Evolutionary conservation across 2,888 invertebrate genomes (phyloP).

Genomic region (Podotricha telesiphe): DNA sequence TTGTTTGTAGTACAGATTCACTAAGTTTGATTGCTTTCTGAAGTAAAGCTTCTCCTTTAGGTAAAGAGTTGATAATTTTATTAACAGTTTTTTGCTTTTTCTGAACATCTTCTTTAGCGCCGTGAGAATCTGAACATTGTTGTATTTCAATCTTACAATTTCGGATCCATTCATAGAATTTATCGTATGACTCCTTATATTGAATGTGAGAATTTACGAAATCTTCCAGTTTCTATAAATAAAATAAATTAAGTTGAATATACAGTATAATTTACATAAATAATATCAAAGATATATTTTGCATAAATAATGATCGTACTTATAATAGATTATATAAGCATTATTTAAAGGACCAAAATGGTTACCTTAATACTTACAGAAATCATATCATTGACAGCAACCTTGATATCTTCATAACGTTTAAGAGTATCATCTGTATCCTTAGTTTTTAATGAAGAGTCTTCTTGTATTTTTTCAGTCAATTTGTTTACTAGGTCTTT

Average conservation of each 20-base stretch:
- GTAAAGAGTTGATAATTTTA: conserved; percentile 86
- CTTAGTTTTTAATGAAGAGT: conserved; percentile 85
- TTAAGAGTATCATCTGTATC: conserved; percentile 88
- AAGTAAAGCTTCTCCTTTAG: conserved; percentile 88
- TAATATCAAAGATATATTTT: no score
- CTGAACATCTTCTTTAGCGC: conserved; percentile 90
- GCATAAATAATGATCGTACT: no score
- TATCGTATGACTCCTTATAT: conserved; percentile 92
- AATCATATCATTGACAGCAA: conserved; percentile 86
- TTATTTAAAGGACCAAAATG: no score
- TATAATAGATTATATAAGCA: no score
- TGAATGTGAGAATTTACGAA: conserved; percentile 94
- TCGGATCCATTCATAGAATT: conserved; percentile 93
- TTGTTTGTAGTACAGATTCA: conserved; percentile 88
- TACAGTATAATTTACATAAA: no score
- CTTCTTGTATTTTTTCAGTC: conserved; percentile 88
- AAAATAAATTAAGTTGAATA: neutral
- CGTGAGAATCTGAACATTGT: conserved; percentile 93
- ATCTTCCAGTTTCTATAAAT: conserved; percentile 87
- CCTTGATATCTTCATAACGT: conserved; percentile 88
- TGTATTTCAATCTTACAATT: conserved; percentile 92
- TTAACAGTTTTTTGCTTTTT: conserved; percentile 90
- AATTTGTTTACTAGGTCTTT: conserved; percentile 90
- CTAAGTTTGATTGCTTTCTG: conserved; percentile 89
- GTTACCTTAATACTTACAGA: conserved; percentile 68